Conservation (phyloP, 2,797 vertebrate species). For the Diglossa cyanea region DNA sequence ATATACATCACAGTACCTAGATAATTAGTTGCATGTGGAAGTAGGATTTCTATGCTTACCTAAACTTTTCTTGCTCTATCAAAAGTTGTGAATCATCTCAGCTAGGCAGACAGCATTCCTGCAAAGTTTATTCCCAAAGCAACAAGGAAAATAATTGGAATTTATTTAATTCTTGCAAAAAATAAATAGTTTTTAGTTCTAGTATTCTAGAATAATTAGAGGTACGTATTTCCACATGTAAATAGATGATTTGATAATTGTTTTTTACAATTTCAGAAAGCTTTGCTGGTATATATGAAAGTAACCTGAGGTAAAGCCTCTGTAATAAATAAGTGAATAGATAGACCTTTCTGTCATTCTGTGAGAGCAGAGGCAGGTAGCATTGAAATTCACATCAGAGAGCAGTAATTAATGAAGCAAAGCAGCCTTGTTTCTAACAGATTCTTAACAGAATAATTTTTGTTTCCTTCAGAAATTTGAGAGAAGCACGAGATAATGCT, state of each 20-base stretch:
- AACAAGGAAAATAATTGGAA: background rate
- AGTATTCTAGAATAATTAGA: background rate
- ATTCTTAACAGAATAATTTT: constrained; percentile 17
- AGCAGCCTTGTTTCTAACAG: background rate
- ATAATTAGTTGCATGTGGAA: background rate
- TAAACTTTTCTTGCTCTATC: background rate
- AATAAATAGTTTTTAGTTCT: background rate
- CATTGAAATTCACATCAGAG: background rate
- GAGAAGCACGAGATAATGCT: constrained; percentile 91
- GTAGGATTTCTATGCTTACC: background rate
- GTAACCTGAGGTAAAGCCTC: background rate
- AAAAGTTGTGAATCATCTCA: background rate
- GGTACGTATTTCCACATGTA: background rate
- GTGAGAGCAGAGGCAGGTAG: rapidly evolving
- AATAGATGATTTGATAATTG: background rate
- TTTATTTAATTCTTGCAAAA: background rate
- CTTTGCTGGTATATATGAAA: background rate
- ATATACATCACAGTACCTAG: background rate
- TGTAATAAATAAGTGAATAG: background rate
- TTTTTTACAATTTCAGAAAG: background rate
- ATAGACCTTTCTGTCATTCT: background rate
- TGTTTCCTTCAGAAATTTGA: constrained; percentile 82
- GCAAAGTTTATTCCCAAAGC: background rate
- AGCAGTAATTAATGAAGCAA: background rate
- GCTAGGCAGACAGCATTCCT: background rate